Evolutionary conservation across 1,140 invertebrate species (phyloP).

Genomic region (Colletes gigas): DNA sequence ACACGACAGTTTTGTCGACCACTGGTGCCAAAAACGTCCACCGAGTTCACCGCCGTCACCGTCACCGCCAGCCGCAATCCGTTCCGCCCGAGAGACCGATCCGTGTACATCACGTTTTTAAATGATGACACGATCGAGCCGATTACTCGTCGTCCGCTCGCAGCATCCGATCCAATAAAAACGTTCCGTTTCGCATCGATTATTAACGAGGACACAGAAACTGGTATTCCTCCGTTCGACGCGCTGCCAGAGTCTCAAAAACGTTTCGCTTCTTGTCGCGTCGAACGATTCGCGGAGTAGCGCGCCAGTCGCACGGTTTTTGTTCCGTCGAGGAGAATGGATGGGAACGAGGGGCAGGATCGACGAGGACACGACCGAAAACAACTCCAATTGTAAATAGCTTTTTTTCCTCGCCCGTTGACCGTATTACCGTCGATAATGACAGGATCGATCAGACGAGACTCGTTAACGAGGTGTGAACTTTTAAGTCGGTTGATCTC

Average conservation of each 20-base stretch:
- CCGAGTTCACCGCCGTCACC: conserved; percentile 43
- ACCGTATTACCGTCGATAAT: no score
- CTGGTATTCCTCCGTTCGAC: conserved; percentile 41
- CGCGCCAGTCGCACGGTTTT: not conserved
- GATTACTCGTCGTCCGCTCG: conserved; percentile 56
- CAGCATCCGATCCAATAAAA: conserved; percentile 52
- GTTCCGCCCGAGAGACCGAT: not conserved
- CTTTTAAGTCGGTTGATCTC: no score
- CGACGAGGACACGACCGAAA: no score
- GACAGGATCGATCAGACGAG: no score
- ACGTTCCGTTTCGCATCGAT: conserved; percentile 54
- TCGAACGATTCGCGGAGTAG: not conserved
- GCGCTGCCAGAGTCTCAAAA: conserved; percentile 23
- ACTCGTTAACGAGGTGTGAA: no score
- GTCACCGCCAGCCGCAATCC: conserved; percentile 26
- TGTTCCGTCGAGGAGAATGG: not conserved
- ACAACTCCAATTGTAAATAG: not conserved
- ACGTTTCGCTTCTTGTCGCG: conserved; percentile 13
- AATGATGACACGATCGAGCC: conserved; percentile 59
- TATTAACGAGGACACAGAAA: conserved; percentile 57
- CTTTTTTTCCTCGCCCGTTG: not conserved
- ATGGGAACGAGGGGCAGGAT: not conserved
- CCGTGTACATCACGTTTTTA: conserved; percentile 54
- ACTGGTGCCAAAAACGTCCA: conserved; percentile 55
- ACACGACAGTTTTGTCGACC: conserved; percentile 61